phyloP scores from a whole-genome alignment of 1,140 invertebrate genomes.

The Calephelis nemesis region DNA sequence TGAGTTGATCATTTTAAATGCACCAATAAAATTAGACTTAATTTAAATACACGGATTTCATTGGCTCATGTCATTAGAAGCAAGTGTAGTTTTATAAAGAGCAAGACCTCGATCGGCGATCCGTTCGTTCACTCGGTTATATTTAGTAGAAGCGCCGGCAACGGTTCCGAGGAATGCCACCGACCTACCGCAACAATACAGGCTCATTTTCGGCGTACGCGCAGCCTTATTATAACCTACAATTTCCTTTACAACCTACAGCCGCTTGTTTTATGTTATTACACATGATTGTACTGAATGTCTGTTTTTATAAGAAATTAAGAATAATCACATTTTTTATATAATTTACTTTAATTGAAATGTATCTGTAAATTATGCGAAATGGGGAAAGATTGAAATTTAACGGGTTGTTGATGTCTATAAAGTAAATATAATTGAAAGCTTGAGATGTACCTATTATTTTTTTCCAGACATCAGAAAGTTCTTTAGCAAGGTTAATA shows the following conservation, averaged over 20 bases:
- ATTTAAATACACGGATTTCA: background rate
- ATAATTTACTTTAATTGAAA: no score
- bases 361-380: no score
- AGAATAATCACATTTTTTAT: background rate
- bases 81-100: slow-evolving; percentile 29
- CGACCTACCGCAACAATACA: slow-evolving; percentile 64
- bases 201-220: slow-evolving; percentile 49
- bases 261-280: slow-evolving; percentile 3
- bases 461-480: no score
- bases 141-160: slow-evolving; percentile 60
- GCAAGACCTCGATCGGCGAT: slow-evolving; percentile 22
- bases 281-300: slow-evolving; percentile 3
- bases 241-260: slow-evolving; percentile 7
- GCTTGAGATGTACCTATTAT: no score
- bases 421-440: no score
- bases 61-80: slow-evolving; percentile 7
- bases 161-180: slow-evolving; percentile 54
- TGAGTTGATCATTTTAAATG: no score
- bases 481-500: no score
- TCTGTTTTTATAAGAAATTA: background rate
- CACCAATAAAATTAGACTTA: background rate
- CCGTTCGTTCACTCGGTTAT: slow-evolving; percentile 73
- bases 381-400: no score
- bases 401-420: no score
- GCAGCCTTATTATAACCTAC: slow-evolving; percentile 27